Percentiles rank a stretch among this genome's conserved stretches.
These are phyloP conservation scores for Rhinoderma darwinii DNA, from an alignment of 2,113 vertebrate species.

Conservation along the genomic window DNA sequence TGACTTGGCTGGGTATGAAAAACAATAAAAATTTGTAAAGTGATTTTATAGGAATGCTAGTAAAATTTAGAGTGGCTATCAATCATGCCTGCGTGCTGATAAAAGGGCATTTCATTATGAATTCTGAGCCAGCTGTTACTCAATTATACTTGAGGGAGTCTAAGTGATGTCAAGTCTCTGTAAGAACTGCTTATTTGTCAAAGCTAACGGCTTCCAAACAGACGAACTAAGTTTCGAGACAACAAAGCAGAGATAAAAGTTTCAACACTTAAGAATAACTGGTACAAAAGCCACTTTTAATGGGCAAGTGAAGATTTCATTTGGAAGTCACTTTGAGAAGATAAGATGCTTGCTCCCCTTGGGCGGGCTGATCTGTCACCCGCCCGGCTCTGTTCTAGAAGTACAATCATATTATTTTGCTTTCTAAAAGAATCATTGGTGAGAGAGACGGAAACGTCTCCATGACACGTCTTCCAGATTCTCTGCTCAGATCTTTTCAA, in stretches of 20 bases:
- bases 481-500: conserved; percentile 42
- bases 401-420: conserved; percentile 42
- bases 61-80: conserved; percentile 53
- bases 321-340: conserved; percentile 52
- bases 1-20: conserved; percentile 4
- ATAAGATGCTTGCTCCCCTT: neutral
- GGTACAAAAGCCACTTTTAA: conserved; percentile 21
- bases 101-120: conserved; percentile 60
- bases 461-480: conserved; percentile 6
- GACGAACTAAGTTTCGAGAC: conserved; percentile 35
- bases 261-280: conserved; percentile 25
- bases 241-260: conserved; percentile 55
- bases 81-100: conserved; percentile 51
- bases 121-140: conserved; percentile 58
- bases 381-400: conserved; percentile 15
- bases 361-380: neutral
- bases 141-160: conserved; percentile 58
- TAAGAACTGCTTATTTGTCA: conserved; percentile 52
- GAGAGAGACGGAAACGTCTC: neutral
- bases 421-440: conserved; percentile 2
- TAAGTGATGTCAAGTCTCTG: conserved; percentile 57
- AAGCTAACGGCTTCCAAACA: conserved; percentile 50
- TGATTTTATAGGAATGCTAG: conserved; percentile 52
- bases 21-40: conserved; percentile 36
- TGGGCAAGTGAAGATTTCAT: conserved; percentile 39